Evolutionary conservation across 2,888 invertebrate genomes (phyloP).

Genomic region (Didymodactylos carnosus): DNA sequence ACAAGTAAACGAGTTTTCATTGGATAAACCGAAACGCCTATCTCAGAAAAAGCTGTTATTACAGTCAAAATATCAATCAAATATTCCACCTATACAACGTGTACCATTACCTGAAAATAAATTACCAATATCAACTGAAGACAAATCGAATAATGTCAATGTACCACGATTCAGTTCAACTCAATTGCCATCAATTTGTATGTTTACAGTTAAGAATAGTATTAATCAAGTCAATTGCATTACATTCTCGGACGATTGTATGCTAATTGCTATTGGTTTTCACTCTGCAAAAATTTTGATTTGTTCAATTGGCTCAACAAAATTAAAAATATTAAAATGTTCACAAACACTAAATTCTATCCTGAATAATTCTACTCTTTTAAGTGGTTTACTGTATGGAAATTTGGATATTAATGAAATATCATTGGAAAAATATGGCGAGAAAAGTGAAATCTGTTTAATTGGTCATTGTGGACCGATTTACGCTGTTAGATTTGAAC

Average conservation of each 20-base stretch:
- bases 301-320: conserved; percentile 64
- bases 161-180: conserved; percentile 20
- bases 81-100: no score
- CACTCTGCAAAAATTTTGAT: conserved; percentile 65
- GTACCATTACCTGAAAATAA: no score
- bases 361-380: neutral
- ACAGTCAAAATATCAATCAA: no score
- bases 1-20: no score
- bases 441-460: conserved; percentile 33
- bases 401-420: conserved; percentile 61
- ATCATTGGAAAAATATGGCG: conserved; percentile 45
- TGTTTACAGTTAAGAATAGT: conserved; percentile 81
- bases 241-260: conserved; percentile 46
- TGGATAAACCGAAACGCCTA: no score
- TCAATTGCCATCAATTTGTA: conserved; percentile 69
- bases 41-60: no score
- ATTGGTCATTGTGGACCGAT: conserved; percentile 72
- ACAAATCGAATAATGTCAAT: no score
- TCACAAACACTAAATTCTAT: conserved; percentile 52
- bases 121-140: no score
- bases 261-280: conserved; percentile 73
- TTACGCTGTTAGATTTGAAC: conserved; percentile 57
- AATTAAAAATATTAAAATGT: conserved; percentile 66
- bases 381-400: conserved; percentile 51
- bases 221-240: conserved; percentile 41